Evolutionary conservation across 1,140 invertebrate genomes (phyloP), one percentile per base, ranked within the genome.

Genomic region (Philotrypesis tridentata): DNA sequence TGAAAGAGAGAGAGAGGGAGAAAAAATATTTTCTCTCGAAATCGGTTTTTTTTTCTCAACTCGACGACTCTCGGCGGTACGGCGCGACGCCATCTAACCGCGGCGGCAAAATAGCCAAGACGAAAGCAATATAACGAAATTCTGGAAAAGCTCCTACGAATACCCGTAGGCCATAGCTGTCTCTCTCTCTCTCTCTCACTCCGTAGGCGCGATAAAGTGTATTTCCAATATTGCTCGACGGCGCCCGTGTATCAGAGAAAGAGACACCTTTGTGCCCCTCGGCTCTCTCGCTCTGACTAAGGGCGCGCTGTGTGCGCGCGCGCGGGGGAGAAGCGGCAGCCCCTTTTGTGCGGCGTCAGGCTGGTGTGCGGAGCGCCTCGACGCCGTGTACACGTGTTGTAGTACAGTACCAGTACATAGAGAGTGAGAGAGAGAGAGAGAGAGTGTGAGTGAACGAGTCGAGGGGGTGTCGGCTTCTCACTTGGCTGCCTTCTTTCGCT

Each of bases 401-500:
- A 55, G n/a, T n/a, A n/a, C n/a, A n/a, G n/a, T n/a, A n/a, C n/a
- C n/a, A n/a, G n/a, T n/a, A n/a, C 40, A 43, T 14, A 43, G 8
- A 43, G 40, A 37, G 33, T 5, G 8, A 43, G 40, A 43, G 17
- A 55, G 2, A 55, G 48, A 55, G 21, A 21, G 48, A 21, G 17
- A 55, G 48, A 55, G 21, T 55, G 48, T 55, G 48, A 55, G 48
- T 17, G 21, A 55, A 55, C 48, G 48, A 48, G 71, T 60, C 80
- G 80, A 83, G 85, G 83, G 63, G 83, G 83, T 85, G 83, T 78
- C 80, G 82, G 83, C 82, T 82, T 87, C 85, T 86, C 86, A 84
- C 86, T 85, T 84, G 86, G 84, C 86, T 87, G 84, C 82, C 77
- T 85, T 74, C 83, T 74, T 71, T 79, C 65, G 67, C 63, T 27